Evolutionary conservation across 92 coral and sea anemone species (phyloP), one percentile per base, ranked within the genome.

Genomic region (Epizoanthus fatuus): DNA sequence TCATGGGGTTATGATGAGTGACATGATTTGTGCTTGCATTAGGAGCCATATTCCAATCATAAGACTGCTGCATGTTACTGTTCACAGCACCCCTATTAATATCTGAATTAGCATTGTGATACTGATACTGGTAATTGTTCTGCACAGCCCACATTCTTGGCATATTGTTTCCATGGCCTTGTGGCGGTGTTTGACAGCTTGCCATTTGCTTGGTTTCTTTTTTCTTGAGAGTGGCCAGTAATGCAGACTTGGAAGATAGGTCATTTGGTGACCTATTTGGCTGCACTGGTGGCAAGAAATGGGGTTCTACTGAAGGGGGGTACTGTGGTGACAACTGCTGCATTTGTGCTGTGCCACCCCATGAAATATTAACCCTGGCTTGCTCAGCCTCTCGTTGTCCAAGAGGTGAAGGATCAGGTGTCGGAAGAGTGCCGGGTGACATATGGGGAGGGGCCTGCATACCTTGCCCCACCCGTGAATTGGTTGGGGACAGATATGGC

Each of bases 331-430:
- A 69, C 16, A 90, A 80, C 42, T 87, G 58, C 67, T 86, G 90
- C 89, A 88, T 81, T 40, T 90, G 90, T 20, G 90, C 90, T 68
- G 63, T 72, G 35, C 95, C 98, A 64, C 86, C 88, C 98, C 98
- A 96, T n/a, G 98, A 92, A 47, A 90, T 90, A 78, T 93, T 96
- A 44, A 91, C 95, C 81, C 95, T 85, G 60, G 94, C 97, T 22
- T 84, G 84, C 22, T 89, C 93, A 5, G 92, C 91, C 55, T 94
- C 94, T 25, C 88, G 87, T 57, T 92, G 92, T 32, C 94, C 98
- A 32, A 91, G 83, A 9, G 95, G 98, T 39, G 95, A 91, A 45
- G 98, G 95, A 71, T 96, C 97, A 40, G 96, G 98, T 25, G 98
- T 93, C 32, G 98, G 95, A 56, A 95, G 74, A 39, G 93, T 85